Evolutionary conservation across 2,888 invertebrate genomes (phyloP), one percentile per base, ranked within the genome.

Genomic region (Antheraea assamensis): DNA sequence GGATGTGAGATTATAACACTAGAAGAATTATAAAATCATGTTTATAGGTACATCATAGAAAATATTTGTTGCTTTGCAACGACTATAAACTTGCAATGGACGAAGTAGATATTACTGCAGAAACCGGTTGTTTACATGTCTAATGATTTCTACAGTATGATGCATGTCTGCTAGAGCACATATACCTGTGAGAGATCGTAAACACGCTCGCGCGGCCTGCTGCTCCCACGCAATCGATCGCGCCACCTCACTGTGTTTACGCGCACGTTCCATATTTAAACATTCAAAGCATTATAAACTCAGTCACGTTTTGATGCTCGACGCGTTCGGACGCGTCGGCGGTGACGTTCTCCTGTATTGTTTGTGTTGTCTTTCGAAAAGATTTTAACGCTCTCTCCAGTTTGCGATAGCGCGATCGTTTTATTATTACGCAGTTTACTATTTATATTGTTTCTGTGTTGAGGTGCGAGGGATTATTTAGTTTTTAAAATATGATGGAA

Each of bases 291-390:
- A 27, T 64, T 64, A 79, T 78, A 73, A 71, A 73, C 75, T 79
- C 89, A 92, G 92, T 93, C 77, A 76, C 74, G 83, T 77, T 78
- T 73, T 73, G 78, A 80, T 87, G 84, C 82, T 85, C 87, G 83
- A 75, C 81, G 85, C 81, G 89, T 72, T 73, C 76, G 78, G 81
- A 82, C 89, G 90, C 81, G 85, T 83, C 78, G 73, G 0, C 13
- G 3, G 35, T 35, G 42, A 42, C 42, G 42, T 42, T 17, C 35
- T 17, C 24, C 35, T 35, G 3, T 35, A 2, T n/a, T 68, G 31
- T 35, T 21, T 13, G 30, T 66, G 35, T 68, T 35, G 21, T n/a
- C 3, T n/a, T n/a, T n/a, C n/a, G 15, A 66, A n/a, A 35, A 10
- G 10, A 17, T 30, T 30, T 17, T 17, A 58, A 58, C 58, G 58